Base-by-base conservation (phyloP, 2,888 invertebrate species). In the Drosophila kambysellisi region DNA sequence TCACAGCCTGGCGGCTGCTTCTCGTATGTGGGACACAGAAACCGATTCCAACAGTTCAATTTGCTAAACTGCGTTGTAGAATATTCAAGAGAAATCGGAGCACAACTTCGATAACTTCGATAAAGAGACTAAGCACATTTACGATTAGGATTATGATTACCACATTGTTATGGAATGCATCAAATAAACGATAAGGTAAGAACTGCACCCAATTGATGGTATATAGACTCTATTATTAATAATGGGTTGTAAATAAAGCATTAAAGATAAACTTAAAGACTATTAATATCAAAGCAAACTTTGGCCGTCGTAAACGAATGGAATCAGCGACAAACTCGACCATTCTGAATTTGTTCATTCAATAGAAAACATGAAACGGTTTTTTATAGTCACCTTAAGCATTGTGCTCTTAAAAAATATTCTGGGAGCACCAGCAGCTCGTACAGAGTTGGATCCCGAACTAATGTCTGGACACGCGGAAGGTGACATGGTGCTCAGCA, bases 121-220 rank as follows among this genome's bases (percentile, higher is more conserved):
- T 2, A 25, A 25, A 25, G 25, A 25, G 25, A 25, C 25, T 25
- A 2, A 25, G 3, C 92, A 88, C 0, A 94, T 97, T 51, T 96
- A 94, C 87, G 96, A 95, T 1, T 94, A 96, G 59, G 93, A 94
- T 0, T 97, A 97, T 85, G 97, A 97, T 91, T 97, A 96, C 25
- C 25, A 25, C 25, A 25, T 25, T 25, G 25, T 25, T 25, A 25
- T 25, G 25, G 25, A 3, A 25, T 25, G 25, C 75, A 96, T 96
- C 88, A 96, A 96, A 83, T 25, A 39, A 4, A 2, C 8, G 72
- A 71, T 72, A 17, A 72, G 71, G 73, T 73, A 37, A 39, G 32
- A 52, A 71, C 41, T 51, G 9, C 43, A n/a, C 9, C 25, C n/a
- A 54, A 12, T 64, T 33, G 0, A 43, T 37, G 20, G 6, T 17